phyloP scores from a whole-genome alignment of 2,888 invertebrate genomes.

The Belgica antarctica region DNA sequence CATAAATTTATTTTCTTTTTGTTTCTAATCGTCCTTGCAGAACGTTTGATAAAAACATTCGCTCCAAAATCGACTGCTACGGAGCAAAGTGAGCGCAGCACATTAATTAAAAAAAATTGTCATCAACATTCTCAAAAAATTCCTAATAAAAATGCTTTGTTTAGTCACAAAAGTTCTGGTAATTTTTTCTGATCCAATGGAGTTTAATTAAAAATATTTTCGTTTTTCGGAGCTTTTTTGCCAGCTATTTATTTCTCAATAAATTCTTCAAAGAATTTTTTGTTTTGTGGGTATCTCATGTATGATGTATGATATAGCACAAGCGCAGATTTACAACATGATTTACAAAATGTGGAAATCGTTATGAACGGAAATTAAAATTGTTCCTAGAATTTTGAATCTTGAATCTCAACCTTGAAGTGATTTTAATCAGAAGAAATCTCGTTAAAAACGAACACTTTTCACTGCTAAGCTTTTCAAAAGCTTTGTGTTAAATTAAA shows the following conservation, averaged over 20 bases:
- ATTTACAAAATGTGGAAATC: too few species aligned
- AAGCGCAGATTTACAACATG: too few species aligned
- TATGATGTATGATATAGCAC: too few species aligned
- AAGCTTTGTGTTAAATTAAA: too few species aligned
- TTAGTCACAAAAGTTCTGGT: background rate
- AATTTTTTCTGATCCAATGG: background rate
- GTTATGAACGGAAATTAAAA: too few species aligned
- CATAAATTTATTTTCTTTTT: conserved; percentile 32
- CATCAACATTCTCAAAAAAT: background rate
- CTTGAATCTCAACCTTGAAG: too few species aligned
- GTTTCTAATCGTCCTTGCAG: conserved; percentile 52
- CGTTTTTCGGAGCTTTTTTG: background rate
- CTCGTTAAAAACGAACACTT: too few species aligned
- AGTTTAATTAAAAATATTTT: background rate
- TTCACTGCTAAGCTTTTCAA: too few species aligned
- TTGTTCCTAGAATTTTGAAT: too few species aligned
- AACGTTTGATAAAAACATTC: conserved; percentile 66
- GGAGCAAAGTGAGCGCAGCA: background rate
- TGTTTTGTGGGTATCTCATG: too few species aligned
- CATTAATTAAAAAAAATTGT: background rate
- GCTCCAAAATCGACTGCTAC: conserved; percentile 51
- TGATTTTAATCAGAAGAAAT: too few species aligned
- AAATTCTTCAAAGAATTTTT: background rate
- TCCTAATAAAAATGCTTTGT: background rate
- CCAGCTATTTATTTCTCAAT: background rate